These are phyloP conservation scores for Nephila pilipes DNA, from an alignment of 1,140 invertebrate species.

Conservation along the genomic window DNA sequence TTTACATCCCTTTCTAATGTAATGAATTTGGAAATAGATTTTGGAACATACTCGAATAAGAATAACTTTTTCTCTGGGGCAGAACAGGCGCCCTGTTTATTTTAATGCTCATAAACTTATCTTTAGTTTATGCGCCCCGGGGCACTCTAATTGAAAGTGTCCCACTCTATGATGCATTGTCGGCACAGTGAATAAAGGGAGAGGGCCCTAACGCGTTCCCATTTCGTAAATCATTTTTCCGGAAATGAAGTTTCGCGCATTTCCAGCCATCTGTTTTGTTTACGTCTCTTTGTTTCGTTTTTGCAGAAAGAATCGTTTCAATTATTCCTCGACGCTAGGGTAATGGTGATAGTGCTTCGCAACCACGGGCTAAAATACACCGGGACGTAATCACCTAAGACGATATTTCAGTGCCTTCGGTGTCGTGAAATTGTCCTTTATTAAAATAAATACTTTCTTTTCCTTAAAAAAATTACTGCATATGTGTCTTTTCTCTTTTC, in stretches of 20 bases:
- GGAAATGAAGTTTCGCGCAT: conserved; percentile 30
- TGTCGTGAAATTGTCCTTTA: neutral
- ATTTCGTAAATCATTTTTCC: conserved; percentile 20
- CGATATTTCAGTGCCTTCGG: neutral
- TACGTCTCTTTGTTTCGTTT: neutral
- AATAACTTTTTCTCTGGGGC: neutral
- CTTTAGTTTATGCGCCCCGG: conserved; percentile 2
- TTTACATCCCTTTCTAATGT: conserved; percentile 33
- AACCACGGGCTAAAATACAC: neutral
- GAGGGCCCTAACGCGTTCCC: neutral
- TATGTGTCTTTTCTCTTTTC: too few relatives aligned
- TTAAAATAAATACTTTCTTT: neutral
- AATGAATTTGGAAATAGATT: conserved; percentile 65
- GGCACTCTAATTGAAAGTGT: neutral
- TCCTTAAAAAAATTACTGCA: too few relatives aligned
- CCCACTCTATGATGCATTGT: neutral
- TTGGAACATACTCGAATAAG: neutral
- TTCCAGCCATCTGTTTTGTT: conserved; percentile 4
- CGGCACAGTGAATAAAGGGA: neutral
- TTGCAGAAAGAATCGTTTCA: neutral
- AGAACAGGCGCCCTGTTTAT: neutral
- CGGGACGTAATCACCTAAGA: neutral
- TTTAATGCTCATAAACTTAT: conserved; percentile 28
- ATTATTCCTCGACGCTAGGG: neutral
- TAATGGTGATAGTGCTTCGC: too few relatives aligned